These are phyloP conservation scores for Amorpha juglandis DNA, from an alignment of 2,888 invertebrate genomes.

Conservation along the genomic window DNA sequence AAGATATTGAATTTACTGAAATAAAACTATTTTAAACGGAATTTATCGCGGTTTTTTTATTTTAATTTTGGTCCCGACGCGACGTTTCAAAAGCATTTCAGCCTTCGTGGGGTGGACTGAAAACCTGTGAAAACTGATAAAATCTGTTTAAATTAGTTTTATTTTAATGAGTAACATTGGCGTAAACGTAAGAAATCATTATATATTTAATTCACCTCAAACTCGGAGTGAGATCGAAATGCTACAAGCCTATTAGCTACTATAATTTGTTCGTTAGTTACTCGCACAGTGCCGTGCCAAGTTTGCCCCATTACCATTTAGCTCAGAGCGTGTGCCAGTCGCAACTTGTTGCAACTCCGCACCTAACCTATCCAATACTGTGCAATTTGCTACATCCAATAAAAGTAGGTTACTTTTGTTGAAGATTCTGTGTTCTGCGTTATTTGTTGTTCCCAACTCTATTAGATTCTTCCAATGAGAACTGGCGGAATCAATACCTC, in stretches of 20 bases:
- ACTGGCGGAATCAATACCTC: not conserved
- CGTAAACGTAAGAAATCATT: not conserved
- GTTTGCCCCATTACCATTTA: slow-evolving; percentile 61
- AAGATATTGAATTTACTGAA: too few species aligned
- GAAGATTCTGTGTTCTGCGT: slow-evolving; percentile 1
- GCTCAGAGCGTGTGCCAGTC: slow-evolving; percentile 49
- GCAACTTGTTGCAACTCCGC: slow-evolving; percentile 64
- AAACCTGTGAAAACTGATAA: too few species aligned
- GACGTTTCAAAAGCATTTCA: too few species aligned
- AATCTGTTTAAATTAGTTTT: too few species aligned
- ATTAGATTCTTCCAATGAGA: not conserved
- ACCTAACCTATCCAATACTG: slow-evolving; percentile 49
- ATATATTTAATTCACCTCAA: too few species aligned
- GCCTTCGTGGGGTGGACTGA: too few species aligned
- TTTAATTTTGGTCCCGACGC: too few species aligned
- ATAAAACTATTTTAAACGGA: too few species aligned
- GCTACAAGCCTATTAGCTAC: slow-evolving; percentile 24
- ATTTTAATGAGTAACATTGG: too few species aligned
- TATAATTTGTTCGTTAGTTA: slow-evolving; percentile 27
- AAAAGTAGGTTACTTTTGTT: slow-evolving; percentile 6
- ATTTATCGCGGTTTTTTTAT: too few species aligned
- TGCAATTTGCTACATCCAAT: slow-evolving; percentile 45
- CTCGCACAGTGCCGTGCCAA: slow-evolving; percentile 44
- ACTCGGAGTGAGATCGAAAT: slow-evolving; percentile 13
- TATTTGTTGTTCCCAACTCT: not conserved